Base-by-base conservation (phyloP, 2,797 vertebrate species). In the Oryzias sinensis region DNA sequence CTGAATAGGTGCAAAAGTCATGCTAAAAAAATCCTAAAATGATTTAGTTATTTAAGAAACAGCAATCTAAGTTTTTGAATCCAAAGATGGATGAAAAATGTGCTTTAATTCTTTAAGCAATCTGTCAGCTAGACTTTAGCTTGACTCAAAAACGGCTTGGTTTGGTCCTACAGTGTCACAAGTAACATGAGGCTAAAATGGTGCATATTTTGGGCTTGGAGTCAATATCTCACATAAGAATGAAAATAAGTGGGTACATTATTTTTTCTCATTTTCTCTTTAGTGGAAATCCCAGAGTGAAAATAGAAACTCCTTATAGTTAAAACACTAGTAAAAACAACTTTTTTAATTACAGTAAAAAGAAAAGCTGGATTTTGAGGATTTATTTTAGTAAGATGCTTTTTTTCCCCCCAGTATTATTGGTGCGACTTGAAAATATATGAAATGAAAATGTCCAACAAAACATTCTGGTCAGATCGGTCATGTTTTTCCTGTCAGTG, bases 171-270 rank as follows among this genome's bases (percentile, higher is more conserved):
- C 7, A 5, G 51, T 50, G 46, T 66, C 57, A 49, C 74, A 60
- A 56, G 55, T 43, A 54, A 59, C 60, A 17, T 8, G 17, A 29
- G 43, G 69, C 48, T 79, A 80, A 68, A 85, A 79, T 84, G 41
- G 5, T 9, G 4, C 18, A 3, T 62, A 29, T 67, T 68, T 54
- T 70, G 20, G 24, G 14, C 46, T 63, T 6, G 5, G n/a, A 55
- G 66, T 65, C 62, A 70, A 53, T 53, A 42, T 70, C 51, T 18
- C 56, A 49, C 29, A 56, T 44, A 33, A 68, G 43, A 8, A 53
- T 17, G 33, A 16, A 70, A 42, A 45, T 40, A 65, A 53, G 54
- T 18, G 41, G 29, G 18, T 2, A 33, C 8, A 51, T 47, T 49
- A 73, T 44, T 40, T 18, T 22, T 65, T 48, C 18, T n/a, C 18